Conservation (phyloP, 2,797 vertebrate species). For the Malacoraja senta region DNA sequence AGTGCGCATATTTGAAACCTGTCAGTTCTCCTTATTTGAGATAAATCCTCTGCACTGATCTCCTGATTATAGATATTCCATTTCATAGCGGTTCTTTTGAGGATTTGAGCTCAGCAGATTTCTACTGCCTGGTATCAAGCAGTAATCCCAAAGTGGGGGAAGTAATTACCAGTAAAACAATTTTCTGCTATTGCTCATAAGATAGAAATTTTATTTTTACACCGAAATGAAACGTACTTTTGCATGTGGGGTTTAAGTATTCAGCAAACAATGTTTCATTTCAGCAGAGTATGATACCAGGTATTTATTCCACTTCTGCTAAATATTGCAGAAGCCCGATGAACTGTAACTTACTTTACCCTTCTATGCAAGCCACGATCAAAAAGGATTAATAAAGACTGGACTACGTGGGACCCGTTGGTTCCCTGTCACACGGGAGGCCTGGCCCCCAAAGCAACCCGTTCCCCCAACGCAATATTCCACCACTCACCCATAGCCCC, state of each 20-base stretch:
- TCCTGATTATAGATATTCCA: not conserved
- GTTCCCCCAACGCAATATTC: no score
- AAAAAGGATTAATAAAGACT: not conserved
- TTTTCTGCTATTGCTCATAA: not conserved
- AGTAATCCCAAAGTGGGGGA: not conserved
- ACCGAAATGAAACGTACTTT: not conserved
- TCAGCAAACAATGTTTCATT: not conserved
- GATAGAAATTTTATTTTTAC: not conserved
- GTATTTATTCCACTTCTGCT: not conserved
- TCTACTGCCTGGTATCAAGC: not conserved
- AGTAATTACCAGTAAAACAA: not conserved
- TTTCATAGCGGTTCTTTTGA: not conserved
- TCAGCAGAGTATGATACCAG: not conserved
- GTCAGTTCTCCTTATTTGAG: not conserved
- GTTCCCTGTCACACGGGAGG: no score
- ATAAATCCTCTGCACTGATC: not conserved
- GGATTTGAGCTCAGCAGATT: slow-evolving; percentile 1
- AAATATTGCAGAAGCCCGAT: not conserved
- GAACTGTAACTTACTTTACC: not conserved
- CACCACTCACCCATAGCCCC: no score
- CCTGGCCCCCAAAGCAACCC: no score
- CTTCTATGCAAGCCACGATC: not conserved
- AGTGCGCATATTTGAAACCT: not conserved
- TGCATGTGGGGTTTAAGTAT: not conserved
- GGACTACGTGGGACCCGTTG: no score